phyloP scores from a whole-genome alignment of 53 echinoderm and acorn worm genomes.

The Holothuria scabra region DNA sequence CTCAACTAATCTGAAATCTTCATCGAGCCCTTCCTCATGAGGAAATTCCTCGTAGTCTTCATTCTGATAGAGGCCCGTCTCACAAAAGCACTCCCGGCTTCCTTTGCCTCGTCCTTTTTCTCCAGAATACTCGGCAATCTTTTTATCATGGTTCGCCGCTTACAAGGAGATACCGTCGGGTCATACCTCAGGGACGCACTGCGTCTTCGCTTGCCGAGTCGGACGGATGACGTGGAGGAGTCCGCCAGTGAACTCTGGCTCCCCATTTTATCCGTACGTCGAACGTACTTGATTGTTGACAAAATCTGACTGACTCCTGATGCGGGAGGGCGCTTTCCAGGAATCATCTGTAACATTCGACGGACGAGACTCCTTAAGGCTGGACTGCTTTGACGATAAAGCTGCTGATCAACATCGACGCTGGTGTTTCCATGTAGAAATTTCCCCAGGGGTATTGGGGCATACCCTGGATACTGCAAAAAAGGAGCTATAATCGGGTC shows the following conservation, averaged over 20 bases:
- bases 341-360: slow-evolving; percentile 74
- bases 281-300: slow-evolving; percentile 39
- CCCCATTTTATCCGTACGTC: slow-evolving; percentile 7
- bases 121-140: slow-evolving; percentile 57
- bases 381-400: slow-evolving; percentile 76
- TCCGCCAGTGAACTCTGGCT: slow-evolving; percentile 49
- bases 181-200: slow-evolving; percentile 56
- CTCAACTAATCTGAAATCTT: slow-evolving; percentile 58
- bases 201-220: slow-evolving; percentile 53
- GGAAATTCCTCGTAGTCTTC: slow-evolving; percentile 64
- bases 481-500: slow-evolving; percentile 31
- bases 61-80: slow-evolving; percentile 72
- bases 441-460: slow-evolving; percentile 86
- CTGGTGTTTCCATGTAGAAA: slow-evolving; percentile 90
- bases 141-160: neutral
- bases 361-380: slow-evolving; percentile 82
- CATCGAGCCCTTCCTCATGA: slow-evolving; percentile 68
- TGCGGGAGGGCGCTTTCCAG: slow-evolving; percentile 77
- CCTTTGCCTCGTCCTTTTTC: slow-evolving; percentile 49
- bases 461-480: slow-evolving; percentile 88
- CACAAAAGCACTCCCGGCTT: slow-evolving; percentile 68
- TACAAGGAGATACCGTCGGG: slow-evolving; percentile 27
- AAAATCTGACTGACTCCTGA: slow-evolving; percentile 82
- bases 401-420: slow-evolving; percentile 84
- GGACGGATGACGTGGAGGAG: slow-evolving; percentile 19